Evolutionary conservation across 2,888 invertebrate genomes (phyloP), one percentile per base, ranked within the genome.

Genomic region (Catotricha subobsoleta): DNA sequence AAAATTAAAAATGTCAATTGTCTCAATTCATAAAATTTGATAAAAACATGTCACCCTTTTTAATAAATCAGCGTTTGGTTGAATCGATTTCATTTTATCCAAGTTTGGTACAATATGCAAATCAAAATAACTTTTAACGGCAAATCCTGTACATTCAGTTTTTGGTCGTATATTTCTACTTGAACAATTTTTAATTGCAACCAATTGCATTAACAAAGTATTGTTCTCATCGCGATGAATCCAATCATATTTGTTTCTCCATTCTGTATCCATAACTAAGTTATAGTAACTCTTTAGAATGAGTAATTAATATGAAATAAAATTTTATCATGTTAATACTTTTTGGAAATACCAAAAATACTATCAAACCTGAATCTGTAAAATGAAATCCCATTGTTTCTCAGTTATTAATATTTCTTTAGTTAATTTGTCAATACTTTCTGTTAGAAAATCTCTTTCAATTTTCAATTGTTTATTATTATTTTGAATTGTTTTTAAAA

Each of bases 251-350:
- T 35, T 28, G 9, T 42, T 15, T 3, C 44, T 39, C 44, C 44
- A 44, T 12, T 35, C 20, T 18, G 42, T 38, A 15, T 34, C 30
- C 41, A 41, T 41, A 23, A 44, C 12, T 3, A 44, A 23, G 30
- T 42, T 42, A 40, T 44, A 44, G 19, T 44, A 44, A 27, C 42
- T 42, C 44, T 44, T 18, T 3, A 25, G 15, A 6, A 16, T 23
- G 15, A 6, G 16, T 9, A 20, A 6, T 2, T 2, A 19, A 38
- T 27, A 15, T 10, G 13, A 12, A n/a, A 6, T 15, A 27, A 12
- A 27, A 27, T 28, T 27, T 15, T n/a, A n/a, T n/a, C n/a, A n/a
- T n/a, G n/a, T 15, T 38, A 3, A 27, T 21, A 7, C 5, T 8
- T n/a, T 12, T 12, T 29, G n/a, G n/a, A n/a, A 29, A 29, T 10